Conservation (phyloP, 1,140 invertebrate species). For the Saccostrea cuccullata region DNA sequence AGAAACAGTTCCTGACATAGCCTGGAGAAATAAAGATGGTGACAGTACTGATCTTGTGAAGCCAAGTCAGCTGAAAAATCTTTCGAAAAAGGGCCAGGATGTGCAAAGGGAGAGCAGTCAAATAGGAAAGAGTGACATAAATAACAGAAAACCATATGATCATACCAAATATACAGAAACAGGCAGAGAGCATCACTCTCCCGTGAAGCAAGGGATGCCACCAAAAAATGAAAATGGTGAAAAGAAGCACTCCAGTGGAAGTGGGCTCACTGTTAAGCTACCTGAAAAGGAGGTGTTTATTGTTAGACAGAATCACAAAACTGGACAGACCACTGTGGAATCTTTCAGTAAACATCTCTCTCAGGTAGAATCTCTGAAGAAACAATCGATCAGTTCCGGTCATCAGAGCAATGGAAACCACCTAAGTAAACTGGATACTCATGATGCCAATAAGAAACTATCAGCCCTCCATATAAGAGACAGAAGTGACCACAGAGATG, state of each 20-base stretch:
- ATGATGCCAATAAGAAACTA: background rate
- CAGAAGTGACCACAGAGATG: background rate
- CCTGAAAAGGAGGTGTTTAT: slow-evolving; percentile 38
- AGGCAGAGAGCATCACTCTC: background rate
- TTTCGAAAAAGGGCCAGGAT: background rate
- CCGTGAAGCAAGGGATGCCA: background rate
- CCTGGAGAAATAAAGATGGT: background rate
- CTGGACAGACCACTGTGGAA: background rate
- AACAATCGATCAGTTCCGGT: background rate
- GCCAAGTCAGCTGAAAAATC: slow-evolving; percentile 12
- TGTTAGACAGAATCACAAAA: slow-evolving; percentile 32
- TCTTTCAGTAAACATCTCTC: background rate
- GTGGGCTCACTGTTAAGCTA: slow-evolving; percentile 39
- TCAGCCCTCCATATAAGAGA: background rate
- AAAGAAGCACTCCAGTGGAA: background rate
- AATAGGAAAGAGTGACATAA: slow-evolving; percentile 5
- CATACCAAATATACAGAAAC: slow-evolving; percentile 19
- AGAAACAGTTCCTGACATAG: slow-evolving; percentile 6
- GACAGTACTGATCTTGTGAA: background rate
- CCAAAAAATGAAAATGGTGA: background rate
- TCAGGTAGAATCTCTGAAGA: background rate
- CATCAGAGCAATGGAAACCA: slow-evolving; percentile 2
- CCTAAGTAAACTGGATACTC: background rate
- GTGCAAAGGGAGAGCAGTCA: background rate
- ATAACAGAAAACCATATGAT: slow-evolving; percentile 12